These are phyloP conservation scores for Pseudonaja textilis DNA, from an alignment of 2,113 vertebrate genomes.

Conservation along the genomic window DNA sequence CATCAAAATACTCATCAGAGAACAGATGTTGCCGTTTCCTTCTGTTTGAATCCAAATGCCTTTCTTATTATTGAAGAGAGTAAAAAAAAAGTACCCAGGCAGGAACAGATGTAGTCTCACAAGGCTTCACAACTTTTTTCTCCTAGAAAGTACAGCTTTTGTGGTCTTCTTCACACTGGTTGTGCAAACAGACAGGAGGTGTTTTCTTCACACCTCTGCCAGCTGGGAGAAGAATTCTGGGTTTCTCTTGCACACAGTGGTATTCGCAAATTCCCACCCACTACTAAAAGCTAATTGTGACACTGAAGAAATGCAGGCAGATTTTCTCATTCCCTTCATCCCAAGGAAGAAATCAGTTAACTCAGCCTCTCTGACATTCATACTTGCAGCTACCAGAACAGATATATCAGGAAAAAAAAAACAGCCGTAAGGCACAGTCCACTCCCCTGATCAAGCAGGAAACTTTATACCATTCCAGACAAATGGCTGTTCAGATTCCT, in stretches of 20 bases:
- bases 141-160: not conserved
- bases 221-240: not conserved
- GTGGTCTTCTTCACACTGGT: not conserved
- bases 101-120: fast-evolving
- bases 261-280: not conserved
- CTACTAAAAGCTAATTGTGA: not conserved
- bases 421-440: not conserved
- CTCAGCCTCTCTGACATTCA: not conserved
- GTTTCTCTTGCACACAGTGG: not conserved
- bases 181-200: not conserved
- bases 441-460: not conserved
- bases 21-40: conserved; percentile 23
- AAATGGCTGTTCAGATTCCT: not conserved
- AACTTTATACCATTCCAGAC: not conserved
- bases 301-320: not conserved
- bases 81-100: not conserved
- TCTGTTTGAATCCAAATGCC: conserved; percentile 15
- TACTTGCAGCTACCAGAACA: not conserved
- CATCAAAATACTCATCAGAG: conserved; percentile 9
- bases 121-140: not conserved
- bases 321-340: not conserved
- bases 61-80: not conserved
- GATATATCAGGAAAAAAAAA: not conserved
- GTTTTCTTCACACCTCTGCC: not conserved
- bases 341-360: not conserved